Percentiles rank a stretch among this genome's conserved stretches.
phyloP scores from a whole-genome alignment of 1,140 invertebrate species.

The Triops cancriformis region DNA sequence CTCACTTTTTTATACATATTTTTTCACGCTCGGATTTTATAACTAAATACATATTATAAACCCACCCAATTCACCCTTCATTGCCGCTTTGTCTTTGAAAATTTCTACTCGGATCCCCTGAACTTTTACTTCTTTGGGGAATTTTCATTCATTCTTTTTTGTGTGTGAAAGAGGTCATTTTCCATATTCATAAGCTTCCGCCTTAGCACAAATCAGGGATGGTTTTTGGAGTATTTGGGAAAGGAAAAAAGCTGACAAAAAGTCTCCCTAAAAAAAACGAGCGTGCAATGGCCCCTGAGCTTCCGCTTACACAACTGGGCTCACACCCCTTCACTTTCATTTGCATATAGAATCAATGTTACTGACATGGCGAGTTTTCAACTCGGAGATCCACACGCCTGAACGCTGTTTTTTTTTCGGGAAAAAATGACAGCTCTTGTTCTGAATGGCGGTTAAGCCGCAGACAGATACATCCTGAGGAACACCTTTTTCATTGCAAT shows the following conservation, averaged over 20 bases:
- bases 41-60: background rate
- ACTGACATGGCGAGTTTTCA: background rate
- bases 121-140: background rate
- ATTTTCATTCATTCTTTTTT: background rate
- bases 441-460: background rate
- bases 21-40: background rate
- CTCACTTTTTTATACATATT: background rate
- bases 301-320: constrained; percentile 1
- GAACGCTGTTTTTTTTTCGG: too few species aligned
- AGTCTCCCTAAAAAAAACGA: background rate
- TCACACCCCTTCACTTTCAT: constrained; percentile 4
- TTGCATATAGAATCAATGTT: constrained; percentile 1
- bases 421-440: background rate
- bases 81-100: background rate
- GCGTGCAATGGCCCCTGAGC: constrained; percentile 7
- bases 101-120: background rate
- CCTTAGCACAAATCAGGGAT: background rate
- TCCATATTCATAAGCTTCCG: constrained; percentile 10
- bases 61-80: background rate
- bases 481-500: background rate
- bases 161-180: background rate
- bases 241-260: background rate
- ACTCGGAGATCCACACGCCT: background rate
- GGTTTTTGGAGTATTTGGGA: background rate
- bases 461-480: background rate